Base-by-base conservation (phyloP, 2,888 invertebrate genomes). In the Sympetrum striolatum region DNA sequence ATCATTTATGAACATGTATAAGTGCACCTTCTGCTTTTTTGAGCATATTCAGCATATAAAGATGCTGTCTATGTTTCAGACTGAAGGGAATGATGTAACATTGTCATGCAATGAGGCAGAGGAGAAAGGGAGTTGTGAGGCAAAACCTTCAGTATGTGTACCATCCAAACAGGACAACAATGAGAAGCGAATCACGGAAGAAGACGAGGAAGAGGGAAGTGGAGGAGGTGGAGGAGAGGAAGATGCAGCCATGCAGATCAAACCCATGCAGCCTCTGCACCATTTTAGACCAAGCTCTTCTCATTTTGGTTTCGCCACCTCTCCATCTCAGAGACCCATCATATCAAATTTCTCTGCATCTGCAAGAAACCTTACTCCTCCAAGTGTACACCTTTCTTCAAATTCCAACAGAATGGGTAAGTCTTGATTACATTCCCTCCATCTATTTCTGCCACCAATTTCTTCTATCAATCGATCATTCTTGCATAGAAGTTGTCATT, bases 251-350 rank as follows among this genome's bases (percentile, higher is more conserved):
- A 96, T 96, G 95, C 96, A 96, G 92, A 97, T 98, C 22, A 96
- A 98, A 94, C 98, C 99, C 0, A 99, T 99, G 98, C 96, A 98
- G 92, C 98, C 98, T 0, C 94, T 98, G 44, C 81, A 60, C 44
- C 81, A 82, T 53, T 64, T 90, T 53, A 60, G 90, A 0, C 92
- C 92, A 1, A 90, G 92, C 91, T 92, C 91, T 81, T 92, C 92
- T 2, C 86, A 86, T 60, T 86, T 86, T 86, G 86, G 86, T 5
- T 86, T 86, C 86, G 39, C 86, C 1, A 64, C 86, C 0, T 64
- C 86, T 31, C 82, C 82, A 2, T 58, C 53, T 25, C 86, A 86
- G n/a, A 58, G 86, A 10, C 86, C 86, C 37, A 60, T 60, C 15
- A 35, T 86, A 37, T 60, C 86, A 58, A 86, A 58, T 37, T 86